Evolutionary conservation across 2,797 vertebrate genomes (phyloP).

Genomic region (Epinephelus malabaricus): DNA sequence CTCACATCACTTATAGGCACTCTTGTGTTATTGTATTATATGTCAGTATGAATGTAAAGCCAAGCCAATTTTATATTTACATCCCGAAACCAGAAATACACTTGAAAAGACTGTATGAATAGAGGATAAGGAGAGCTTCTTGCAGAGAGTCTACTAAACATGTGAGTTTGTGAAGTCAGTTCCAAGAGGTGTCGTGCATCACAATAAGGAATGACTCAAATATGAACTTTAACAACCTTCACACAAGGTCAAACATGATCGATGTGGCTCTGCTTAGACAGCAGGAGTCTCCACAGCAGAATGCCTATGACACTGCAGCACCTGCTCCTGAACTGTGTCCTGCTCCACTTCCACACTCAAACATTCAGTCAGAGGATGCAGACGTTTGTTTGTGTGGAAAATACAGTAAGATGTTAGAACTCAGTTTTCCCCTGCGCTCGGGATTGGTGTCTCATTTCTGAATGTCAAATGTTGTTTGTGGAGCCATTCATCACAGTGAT

Average conservation of each 20-base stretch:
- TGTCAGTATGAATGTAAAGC: neutral
- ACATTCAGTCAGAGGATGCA: neutral
- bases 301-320: neutral
- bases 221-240: neutral
- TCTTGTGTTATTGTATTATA: neutral
- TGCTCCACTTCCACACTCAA: neutral
- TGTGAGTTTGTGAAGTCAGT: neutral
- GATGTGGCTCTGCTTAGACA: neutral
- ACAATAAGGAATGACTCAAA: neutral
- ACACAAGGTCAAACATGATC: neutral
- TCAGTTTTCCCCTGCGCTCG: neutral
- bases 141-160: neutral
- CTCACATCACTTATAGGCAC: too few relatives aligned
- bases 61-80: too few relatives aligned
- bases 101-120: too few relatives aligned
- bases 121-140: neutral
- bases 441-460: fast-evolving
- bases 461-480: neutral
- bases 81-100: too few relatives aligned
- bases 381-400: neutral
- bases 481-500: slow-evolving; percentile 24
- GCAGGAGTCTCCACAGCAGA: neutral
- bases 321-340: neutral
- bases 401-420: neutral
- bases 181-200: neutral